Conservation (phyloP, 2,888 invertebrate genomes). For the Antitype chi region DNA sequence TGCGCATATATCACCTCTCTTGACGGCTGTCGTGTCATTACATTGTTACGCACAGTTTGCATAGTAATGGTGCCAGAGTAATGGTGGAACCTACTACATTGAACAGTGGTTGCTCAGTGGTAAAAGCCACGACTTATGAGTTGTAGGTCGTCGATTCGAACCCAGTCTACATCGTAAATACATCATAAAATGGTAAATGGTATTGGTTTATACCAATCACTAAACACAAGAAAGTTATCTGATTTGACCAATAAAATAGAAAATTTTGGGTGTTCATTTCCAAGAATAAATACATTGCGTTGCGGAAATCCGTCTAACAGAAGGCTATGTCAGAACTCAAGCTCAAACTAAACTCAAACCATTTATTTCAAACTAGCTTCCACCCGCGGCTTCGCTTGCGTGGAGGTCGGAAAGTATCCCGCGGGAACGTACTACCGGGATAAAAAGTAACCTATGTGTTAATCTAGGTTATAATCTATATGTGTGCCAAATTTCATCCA, state of each 20-base stretch:
- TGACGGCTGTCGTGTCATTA: conserved; percentile 51
- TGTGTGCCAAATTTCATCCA: no score
- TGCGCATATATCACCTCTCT: conserved; percentile 46
- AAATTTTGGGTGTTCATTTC: not conserved
- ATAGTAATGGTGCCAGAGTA: conserved; percentile 12
- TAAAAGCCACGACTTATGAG: not conserved
- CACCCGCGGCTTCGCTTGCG: no score
- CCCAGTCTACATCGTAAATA: not conserved
- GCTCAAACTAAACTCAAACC: no score
- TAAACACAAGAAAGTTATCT: not conserved
- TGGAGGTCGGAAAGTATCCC: no score
- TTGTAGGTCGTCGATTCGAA: not conserved
- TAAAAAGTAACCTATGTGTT: no score
- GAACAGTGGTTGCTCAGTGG: not conserved
- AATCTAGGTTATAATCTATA: no score
- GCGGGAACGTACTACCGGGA: no score
- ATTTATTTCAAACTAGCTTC: no score
- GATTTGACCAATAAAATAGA: not conserved
- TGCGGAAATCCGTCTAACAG: not conserved
- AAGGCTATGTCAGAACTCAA: no score
- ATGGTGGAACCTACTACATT: no score
- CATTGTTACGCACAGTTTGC: conserved; percentile 46
- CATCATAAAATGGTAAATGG: no score
- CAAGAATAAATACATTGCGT: not conserved
- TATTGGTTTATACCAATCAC: no score